phyloP scores from a whole-genome alignment of 2,888 invertebrate species.

The Embidobia sp. region DNA sequence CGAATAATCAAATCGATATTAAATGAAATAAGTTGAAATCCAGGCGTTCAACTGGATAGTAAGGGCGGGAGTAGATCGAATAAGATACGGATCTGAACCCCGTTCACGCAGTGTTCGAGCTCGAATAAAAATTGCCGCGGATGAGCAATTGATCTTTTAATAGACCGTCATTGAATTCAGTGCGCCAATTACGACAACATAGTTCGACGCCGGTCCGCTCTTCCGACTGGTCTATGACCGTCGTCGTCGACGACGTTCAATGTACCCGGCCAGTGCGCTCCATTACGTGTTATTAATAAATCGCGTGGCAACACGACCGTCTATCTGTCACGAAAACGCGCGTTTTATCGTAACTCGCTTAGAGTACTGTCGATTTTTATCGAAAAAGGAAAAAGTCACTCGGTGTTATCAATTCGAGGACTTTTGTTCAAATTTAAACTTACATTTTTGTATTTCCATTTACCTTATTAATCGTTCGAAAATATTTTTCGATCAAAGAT shows the following conservation, averaged over 20 bases:
- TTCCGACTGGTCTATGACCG: conserved; percentile 62
- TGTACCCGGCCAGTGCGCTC: conserved; percentile 53
- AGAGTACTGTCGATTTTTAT: conserved; percentile 50
- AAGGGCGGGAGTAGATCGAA: conserved; percentile 1
- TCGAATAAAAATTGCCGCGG: conserved; percentile 55
- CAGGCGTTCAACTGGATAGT: conserved; percentile 16
- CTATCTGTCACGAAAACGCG: conserved; percentile 58
- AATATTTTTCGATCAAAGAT: too few species aligned
- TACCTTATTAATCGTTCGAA: too few species aligned
- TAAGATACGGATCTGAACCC: conserved; percentile 12
- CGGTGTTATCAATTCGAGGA: conserved; percentile 40
- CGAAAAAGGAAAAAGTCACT: conserved; percentile 58
- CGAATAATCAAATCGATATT: too few species aligned
- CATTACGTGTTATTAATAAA: conserved; percentile 65
- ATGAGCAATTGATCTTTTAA: conserved; percentile 66
- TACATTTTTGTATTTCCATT: too few species aligned
- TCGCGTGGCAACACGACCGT: conserved; percentile 63
- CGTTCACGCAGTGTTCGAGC: conserved; percentile 38
- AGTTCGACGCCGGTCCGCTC: conserved; percentile 47
- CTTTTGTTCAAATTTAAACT: too few species aligned
- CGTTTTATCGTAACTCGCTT: conserved; percentile 13
- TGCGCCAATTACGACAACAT: conserved; percentile 60
- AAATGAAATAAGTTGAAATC: too few species aligned
- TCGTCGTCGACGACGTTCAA: conserved; percentile 54
- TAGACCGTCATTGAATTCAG: conserved; percentile 64